Base-by-base conservation (phyloP, 1,140 invertebrate genomes). In the Tetragnatha versicolor region DNA sequence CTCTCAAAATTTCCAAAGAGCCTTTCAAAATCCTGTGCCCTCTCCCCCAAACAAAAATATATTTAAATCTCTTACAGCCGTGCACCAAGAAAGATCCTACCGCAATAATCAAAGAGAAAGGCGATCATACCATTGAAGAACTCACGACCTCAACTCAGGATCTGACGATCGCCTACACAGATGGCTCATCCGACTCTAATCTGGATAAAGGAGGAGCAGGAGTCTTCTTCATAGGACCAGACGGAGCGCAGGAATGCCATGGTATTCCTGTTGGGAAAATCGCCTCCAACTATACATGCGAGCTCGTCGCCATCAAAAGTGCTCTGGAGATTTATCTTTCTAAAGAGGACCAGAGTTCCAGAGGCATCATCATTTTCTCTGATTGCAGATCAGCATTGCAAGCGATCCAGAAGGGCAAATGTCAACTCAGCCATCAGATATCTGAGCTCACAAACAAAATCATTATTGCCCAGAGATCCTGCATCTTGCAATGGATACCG, bases 41-140 rank as follows among this genome's bases (percentile, higher is more conserved):
- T n/a, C 47, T 39, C 7, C 61, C 61, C 22, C 0, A 45, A n/a
- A 39, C 7, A 65, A 65, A 20, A 17, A 65, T 65, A 42, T 45
- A 65, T 27, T 10, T 42, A 45, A 65, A 65, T 20, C 61, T 65
- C 27, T 25, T 45, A 25, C 47, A 65, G 29, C 61, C 61, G 20
- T 65, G 61, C 61, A 65, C 61, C n/a, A 65, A 45, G 47, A 65
- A 65, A 63, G 61, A 65, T 10, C 9, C 61, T 27, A 4, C 47
- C 22, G 47, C 47, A 51, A 20, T 7, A 4, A 51, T 51, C n/a
- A 51, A 51, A 20, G 47, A 51, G 47, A 7, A 51, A n/a, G 47
- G 17, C 22, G 4, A n/a, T 6, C 47, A 51, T n/a, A 51, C 17
- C 47, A 51, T 51, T 20, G 4, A 51, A 5, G 47, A 51, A 20